These are phyloP conservation scores for Dinomys branickii DNA, from an alignment of 2,113 vertebrate species.

Conservation along the genomic window DNA sequence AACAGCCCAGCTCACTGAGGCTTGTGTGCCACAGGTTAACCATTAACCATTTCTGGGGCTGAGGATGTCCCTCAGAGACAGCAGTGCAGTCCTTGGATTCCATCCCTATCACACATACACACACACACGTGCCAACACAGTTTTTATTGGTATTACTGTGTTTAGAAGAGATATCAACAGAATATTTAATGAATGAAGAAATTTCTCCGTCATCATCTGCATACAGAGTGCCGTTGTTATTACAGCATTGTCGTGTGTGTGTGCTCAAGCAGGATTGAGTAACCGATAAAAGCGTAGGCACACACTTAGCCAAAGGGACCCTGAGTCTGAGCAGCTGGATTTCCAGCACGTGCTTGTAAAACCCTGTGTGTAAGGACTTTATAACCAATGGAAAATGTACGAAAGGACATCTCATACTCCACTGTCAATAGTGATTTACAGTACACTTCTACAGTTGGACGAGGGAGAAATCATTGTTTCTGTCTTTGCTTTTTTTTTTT, in stretches of 20 bases:
- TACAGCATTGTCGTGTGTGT: neutral
- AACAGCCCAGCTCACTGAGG: neutral
- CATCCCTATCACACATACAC: neutral
- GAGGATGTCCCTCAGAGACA: neutral
- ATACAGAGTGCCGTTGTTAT: neutral
- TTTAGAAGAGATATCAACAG: neutral
- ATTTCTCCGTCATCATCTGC: neutral
- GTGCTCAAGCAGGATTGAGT: neutral
- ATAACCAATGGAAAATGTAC: neutral
- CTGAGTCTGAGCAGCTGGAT: neutral
- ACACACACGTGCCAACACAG: neutral
- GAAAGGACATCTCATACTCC: neutral
- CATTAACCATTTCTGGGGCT: neutral
- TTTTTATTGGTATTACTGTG: neutral
- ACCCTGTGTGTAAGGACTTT: too few relatives aligned
- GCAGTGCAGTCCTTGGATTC: neutral
- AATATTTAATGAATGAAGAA: constrained; percentile 2
- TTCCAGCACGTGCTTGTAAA: neutral
- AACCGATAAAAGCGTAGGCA: neutral
- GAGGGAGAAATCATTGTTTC: neutral
- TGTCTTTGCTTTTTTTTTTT: too few relatives aligned
- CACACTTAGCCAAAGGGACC: neutral
- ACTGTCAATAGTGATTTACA: neutral
- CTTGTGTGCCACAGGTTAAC: neutral
- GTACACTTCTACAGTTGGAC: neutral